Evolutionary conservation across 2,797 vertebrate species (phyloP).

Genomic region (Gadopsis marmoratus): DNA sequence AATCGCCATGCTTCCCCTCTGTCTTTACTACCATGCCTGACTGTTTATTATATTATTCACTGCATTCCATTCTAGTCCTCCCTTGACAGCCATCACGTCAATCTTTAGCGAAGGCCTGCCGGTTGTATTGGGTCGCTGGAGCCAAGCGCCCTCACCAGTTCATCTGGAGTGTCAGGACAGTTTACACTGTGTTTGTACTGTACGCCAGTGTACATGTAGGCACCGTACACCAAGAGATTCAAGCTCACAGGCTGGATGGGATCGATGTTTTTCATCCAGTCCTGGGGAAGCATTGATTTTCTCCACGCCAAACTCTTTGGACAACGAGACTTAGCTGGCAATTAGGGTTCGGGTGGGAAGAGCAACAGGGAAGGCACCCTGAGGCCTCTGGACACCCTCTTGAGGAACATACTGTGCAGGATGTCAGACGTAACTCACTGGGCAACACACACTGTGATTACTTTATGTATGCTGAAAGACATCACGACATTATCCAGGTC

Average conservation of each 20-base stretch:
- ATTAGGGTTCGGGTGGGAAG: constrained; percentile 36
- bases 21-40: constrained; percentile 29
- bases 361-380: constrained; percentile 17
- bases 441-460: not conserved
- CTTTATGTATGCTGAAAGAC: not conserved
- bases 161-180: constrained; percentile 25
- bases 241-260: constrained; percentile 22
- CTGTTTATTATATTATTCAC: constrained; percentile 75
- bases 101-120: constrained; percentile 55
- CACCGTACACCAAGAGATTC: constrained; percentile 36
- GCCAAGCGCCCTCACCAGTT: constrained; percentile 18
- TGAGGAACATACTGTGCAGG: not conserved
- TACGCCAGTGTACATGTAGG: not conserved
- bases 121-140: constrained; percentile 43
- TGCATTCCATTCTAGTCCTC: constrained; percentile 53
- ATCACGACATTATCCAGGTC: not conserved
- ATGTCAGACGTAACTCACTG: not conserved
- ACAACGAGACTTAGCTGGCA: constrained; percentile 45
- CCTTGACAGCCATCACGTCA: constrained; percentile 66
- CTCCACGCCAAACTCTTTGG: constrained; percentile 37
- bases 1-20: constrained; percentile 37
- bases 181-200: constrained; percentile 17
- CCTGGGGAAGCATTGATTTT: constrained; percentile 65
- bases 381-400: not conserved
- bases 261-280: constrained; percentile 62